A percentile compares a stretch with the other conserved stretches of the same genome.
Evolutionary conservation across 2,888 invertebrate genomes (phyloP).

Genomic region (Dryobotodes eremita): DNA sequence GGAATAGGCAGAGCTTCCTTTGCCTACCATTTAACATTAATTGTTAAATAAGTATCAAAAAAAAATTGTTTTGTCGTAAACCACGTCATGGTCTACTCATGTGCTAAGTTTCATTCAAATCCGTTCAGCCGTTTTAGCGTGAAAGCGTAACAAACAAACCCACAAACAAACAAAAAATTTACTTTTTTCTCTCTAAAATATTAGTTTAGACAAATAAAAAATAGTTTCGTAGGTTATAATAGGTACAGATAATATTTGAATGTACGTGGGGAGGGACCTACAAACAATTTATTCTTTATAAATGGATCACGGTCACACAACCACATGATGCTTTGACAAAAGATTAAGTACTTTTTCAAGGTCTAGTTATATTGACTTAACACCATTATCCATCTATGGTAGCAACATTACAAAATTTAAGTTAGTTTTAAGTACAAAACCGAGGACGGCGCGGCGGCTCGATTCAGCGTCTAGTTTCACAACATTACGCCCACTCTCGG

Average conservation of each 20-base stretch:
- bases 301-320: background rate
- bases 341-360: background rate
- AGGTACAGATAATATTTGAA: background rate
- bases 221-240: too few species aligned
- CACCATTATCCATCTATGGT: slow-evolving; percentile 14
- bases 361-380: slow-evolving; percentile 3
- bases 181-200: too few species aligned
- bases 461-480: slow-evolving; percentile 50
- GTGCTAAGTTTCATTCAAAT: too few species aligned
- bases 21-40: too few species aligned
- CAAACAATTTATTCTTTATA: background rate
- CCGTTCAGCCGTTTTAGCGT: too few species aligned
- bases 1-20: background rate
- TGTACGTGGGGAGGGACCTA: background rate
- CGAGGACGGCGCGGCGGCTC: slow-evolving; percentile 52
- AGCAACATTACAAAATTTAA: slow-evolving; percentile 38
- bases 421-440: slow-evolving; percentile 14
- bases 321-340: background rate
- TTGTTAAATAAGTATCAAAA: too few species aligned
- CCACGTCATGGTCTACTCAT: too few species aligned
- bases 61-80: too few species aligned
- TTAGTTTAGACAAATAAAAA: background rate
- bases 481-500: slow-evolving; percentile 59
- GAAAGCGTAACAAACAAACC: too few species aligned
- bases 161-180: too few species aligned